Percentiles rank a stretch among this genome's conserved stretches.
These are phyloP conservation scores for Tetranychus urticae DNA, from an alignment of 1,140 invertebrate species.

Conservation along the genomic window DNA sequence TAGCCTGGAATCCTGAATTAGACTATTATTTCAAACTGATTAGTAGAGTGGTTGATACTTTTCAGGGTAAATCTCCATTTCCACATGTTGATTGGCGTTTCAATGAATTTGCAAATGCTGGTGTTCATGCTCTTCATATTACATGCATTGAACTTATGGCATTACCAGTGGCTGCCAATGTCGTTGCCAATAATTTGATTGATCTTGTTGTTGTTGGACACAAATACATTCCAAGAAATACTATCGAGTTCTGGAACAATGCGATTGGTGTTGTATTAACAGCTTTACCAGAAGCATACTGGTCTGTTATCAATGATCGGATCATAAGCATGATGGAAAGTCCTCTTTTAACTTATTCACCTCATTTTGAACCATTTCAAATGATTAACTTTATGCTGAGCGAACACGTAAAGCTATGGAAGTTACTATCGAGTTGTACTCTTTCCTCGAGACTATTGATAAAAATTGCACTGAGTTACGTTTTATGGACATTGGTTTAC, in stretches of 20 bases:
- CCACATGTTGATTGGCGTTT: conserved; percentile 81
- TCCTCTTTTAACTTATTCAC: conserved; percentile 36
- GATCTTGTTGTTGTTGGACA: conserved; percentile 60
- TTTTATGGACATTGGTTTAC: conserved; percentile 35
- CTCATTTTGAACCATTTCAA: conserved; percentile 37
- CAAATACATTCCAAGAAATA: conserved; percentile 42
- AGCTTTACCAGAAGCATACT: conserved; percentile 58
- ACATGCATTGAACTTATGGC: conserved; percentile 88
- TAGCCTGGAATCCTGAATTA: conserved; percentile 55
- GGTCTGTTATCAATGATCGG: conserved; percentile 55
- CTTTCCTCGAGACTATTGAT: conserved; percentile 68
- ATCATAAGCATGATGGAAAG: conserved; percentile 45
- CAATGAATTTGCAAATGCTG: conserved; percentile 86
- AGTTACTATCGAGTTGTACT: conserved; percentile 62
- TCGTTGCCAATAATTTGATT: conserved; percentile 52
- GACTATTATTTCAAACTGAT: conserved; percentile 70
- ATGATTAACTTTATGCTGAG: conserved; percentile 47
- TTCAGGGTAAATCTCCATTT: conserved; percentile 41
- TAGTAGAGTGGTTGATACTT: conserved; percentile 54
- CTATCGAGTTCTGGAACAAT: conserved; percentile 80
- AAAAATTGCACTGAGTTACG: conserved; percentile 40
- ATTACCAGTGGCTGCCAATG: conserved; percentile 46
- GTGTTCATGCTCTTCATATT: conserved; percentile 70
- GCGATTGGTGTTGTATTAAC: conserved; percentile 67
- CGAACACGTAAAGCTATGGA: conserved; percentile 46